Percentiles rank a stretch among this genome's conserved stretches.
Conservation (phyloP, 2,888 invertebrate genomes). For the Aproaerema taeniolella region DNA sequence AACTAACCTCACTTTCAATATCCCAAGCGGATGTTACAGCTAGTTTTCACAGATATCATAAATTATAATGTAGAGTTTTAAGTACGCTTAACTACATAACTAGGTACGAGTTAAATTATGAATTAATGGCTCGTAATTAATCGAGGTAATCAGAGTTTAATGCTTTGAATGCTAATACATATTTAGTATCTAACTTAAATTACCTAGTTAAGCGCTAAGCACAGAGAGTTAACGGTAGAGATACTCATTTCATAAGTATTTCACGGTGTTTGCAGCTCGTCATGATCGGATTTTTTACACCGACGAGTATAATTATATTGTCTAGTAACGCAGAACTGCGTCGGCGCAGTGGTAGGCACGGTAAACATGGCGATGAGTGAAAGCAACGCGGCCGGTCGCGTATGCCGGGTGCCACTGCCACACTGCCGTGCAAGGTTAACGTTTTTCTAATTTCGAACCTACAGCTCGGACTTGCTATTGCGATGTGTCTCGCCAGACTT, state of each 20-base stretch:
- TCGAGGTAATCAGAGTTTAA: no score
- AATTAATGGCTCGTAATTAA: no score
- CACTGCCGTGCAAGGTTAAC: slow-evolving; percentile 62
- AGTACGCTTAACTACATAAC: no score
- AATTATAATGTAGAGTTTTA: no score
- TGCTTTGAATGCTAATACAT: no score
- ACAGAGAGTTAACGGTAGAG: no score
- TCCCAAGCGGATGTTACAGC: slow-evolving; percentile 44
- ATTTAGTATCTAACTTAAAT: no score
- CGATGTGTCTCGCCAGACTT: slow-evolving; percentile 47
- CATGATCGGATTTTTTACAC: slow-evolving; percentile 11
- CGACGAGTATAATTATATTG: slow-evolving; percentile 37
- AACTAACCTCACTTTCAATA: slow-evolving; percentile 56
- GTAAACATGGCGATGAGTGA: slow-evolving; percentile 58
- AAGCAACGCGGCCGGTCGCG: slow-evolving; percentile 57
- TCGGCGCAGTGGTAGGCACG: slow-evolving; percentile 31
- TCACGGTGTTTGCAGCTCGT: no score
- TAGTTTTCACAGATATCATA: slow-evolving; percentile 7
- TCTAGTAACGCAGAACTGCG: slow-evolving; percentile 49
- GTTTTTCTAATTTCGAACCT: slow-evolving; percentile 68
- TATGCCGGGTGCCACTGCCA: slow-evolving; percentile 37
- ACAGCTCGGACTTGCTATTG: slow-evolving; percentile 52
- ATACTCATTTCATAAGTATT: no score
- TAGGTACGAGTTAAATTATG: no score
- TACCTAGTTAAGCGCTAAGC: no score